Evolutionary conservation across 1,140 invertebrate species (phyloP).

Genomic region (Linepithema humile): DNA sequence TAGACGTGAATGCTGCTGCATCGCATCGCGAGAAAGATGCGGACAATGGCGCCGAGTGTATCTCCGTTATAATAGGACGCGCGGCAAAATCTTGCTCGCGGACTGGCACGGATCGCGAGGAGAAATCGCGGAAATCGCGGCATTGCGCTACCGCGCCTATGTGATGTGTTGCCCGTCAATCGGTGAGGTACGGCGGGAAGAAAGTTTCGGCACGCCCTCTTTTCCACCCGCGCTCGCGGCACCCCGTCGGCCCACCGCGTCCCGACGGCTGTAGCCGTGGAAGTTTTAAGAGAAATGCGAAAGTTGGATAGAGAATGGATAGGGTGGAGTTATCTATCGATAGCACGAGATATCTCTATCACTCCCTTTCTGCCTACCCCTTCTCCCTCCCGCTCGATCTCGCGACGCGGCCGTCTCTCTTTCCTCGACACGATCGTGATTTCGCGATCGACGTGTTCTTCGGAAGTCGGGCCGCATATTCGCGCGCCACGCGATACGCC

Average conservation of each 20-base stretch:
- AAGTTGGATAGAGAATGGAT: constrained; percentile 83
- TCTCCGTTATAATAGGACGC: constrained; percentile 62
- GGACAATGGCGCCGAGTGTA: constrained; percentile 64
- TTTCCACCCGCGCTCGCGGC: constrained; percentile 56
- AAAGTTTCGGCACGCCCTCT: constrained; percentile 77
- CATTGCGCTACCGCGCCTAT: constrained; percentile 65
- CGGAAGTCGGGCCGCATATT: background rate
- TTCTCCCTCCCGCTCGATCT: background rate
- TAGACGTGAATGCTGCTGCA: constrained; percentile 49
- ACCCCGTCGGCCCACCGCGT: constrained; percentile 28
- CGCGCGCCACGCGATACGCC: constrained; percentile 3
- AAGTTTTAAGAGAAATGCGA: constrained; percentile 83
- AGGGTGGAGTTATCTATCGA: constrained; percentile 81
- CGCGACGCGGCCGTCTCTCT: background rate
- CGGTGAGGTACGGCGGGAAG: constrained; percentile 77
- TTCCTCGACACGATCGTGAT: background rate
- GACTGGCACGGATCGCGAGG: background rate
- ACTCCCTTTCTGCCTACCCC: constrained; percentile 26
- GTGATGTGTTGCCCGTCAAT: constrained; percentile 81
- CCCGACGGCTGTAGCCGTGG: constrained; percentile 59
- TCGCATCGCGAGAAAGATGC: constrained; percentile 47
- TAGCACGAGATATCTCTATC: constrained; percentile 73
- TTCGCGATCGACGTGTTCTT: constrained; percentile 7
- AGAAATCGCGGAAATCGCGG: constrained; percentile 23
- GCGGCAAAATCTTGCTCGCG: constrained; percentile 1